A percentile compares a stretch with the other conserved stretches of the same genome.
Conservation (phyloP, 53 echinoderm and acorn worm genomes). For the Arbacia lixula region DNA sequence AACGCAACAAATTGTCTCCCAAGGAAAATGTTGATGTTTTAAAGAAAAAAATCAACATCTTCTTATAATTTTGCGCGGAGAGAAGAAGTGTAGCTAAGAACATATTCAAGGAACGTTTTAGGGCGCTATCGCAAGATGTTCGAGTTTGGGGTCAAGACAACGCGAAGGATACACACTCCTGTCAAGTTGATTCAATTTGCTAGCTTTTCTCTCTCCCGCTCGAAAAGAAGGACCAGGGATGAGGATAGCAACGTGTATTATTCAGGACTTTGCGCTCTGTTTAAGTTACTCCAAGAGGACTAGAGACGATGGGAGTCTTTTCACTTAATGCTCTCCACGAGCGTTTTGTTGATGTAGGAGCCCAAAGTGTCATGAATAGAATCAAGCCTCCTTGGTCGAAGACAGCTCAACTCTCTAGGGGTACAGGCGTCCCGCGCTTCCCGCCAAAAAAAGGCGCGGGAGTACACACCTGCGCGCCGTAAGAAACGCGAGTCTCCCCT, state of each 20-base stretch:
- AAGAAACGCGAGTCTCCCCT: too few relatives aligned
- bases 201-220: not conserved
- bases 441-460: slow-evolving; percentile 8
- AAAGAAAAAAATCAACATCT: too few relatives aligned
- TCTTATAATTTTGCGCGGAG: too few relatives aligned
- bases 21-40: too few relatives aligned
- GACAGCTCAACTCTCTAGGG: slow-evolving; percentile 10
- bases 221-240: too few relatives aligned
- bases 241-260: slow-evolving; percentile 10
- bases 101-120: too few relatives aligned
- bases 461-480: slow-evolving; percentile 44
- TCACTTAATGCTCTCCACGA: slow-evolving; percentile 33
- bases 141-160: slow-evolving; percentile 37
- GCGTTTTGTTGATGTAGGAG: slow-evolving; percentile 41
- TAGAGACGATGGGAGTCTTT: too few relatives aligned
- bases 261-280: slow-evolving; percentile 41
- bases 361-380: slow-evolving; percentile 32
- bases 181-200: slow-evolving; percentile 28
- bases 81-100: too few relatives aligned
- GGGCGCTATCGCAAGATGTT: too few relatives aligned
- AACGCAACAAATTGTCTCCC: too few relatives aligned
- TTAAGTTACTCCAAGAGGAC: slow-evolving; percentile 22
- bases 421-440: not conserved
- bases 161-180: slow-evolving; percentile 26
- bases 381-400: slow-evolving; percentile 36